phyloP scores from a whole-genome alignment of 2,113 vertebrate genomes.

The Zingel zingel region DNA sequence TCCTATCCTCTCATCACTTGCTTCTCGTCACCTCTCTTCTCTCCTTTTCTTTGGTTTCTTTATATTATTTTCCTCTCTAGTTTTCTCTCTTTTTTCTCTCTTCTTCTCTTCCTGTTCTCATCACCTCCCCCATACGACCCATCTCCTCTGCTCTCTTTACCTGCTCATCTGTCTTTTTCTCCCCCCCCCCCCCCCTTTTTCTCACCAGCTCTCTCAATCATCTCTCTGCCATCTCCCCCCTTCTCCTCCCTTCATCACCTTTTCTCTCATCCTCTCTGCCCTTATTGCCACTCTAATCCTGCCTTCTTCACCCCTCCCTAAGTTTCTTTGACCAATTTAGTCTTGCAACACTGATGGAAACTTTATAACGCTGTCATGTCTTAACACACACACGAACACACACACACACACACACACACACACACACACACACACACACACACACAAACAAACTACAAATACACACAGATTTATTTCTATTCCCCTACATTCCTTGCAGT shows the following conservation, averaged over 20 bases:
- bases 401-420: neutral
- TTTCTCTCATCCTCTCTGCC: constrained; percentile 4
- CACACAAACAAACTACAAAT: constrained; percentile 32
- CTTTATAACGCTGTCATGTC: constrained; percentile 39
- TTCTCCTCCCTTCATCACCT: constrained; percentile 13
- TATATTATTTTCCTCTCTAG: neutral
- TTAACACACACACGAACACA: neutral
- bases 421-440: constrained; percentile 20
- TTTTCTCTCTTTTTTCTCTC: neutral
- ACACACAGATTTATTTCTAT: constrained; percentile 28
- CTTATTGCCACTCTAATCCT: constrained; percentile 22
- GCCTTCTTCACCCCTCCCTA: constrained; percentile 18
- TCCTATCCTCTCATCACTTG: too few species aligned
- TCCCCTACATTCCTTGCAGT: constrained; percentile 35
- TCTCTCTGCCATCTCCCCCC: neutral
- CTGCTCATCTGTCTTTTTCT: neutral
- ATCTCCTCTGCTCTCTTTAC: neutral
- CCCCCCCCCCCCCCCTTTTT: neutral
- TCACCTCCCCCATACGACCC: neutral
- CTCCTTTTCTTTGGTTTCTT: neutral
- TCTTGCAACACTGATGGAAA: constrained; percentile 49
- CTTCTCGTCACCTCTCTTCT: too few species aligned
- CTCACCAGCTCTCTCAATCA: constrained; percentile 2
- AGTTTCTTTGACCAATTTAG: constrained; percentile 10
- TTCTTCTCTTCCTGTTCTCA: neutral